Evolutionary conservation across 2,113 vertebrate genomes (phyloP), one percentile per base, ranked within the genome.

Genomic region (Eleginops maclovinus): DNA sequence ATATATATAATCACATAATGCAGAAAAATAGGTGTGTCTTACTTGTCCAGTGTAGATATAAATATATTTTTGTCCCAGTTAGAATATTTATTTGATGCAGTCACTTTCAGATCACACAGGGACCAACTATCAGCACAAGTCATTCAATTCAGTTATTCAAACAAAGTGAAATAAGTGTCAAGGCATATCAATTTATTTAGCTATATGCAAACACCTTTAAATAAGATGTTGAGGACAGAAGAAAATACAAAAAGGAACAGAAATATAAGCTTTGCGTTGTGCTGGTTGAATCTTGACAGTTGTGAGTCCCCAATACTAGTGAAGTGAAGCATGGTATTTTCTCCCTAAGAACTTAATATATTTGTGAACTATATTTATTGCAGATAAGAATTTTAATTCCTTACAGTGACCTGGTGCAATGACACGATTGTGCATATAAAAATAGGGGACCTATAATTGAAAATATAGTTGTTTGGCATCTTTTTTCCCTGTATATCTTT

Each of bases 351-450:
- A 31, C 41, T 26, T 19, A 49, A 36, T 40, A 51, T 16, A 47
- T 40, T 53, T 8, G 10, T 50, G n/a, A 31, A 55, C 21, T 1
- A 22, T 13, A n/a, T 67, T 77, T 36, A 72, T 40, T 67, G 19
- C 1, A 71, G 31, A 67, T 69, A 62, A 63, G 0, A 24, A 16
- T 8, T 65, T 66, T 17, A 22, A 0, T 9, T 9, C 15, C 14
- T 36, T 54, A 36, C 9, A 49, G 9, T 53, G 16, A 60, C 1
- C 56, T 47, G 24, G 24, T 47, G 26, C 72, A 28, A 40, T 11
- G 17, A 36, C 31, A 36, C 8, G 6, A n/a, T 62, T 56, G 59
- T 16, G 1, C n/a, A 46, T 63, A 71, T 71, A 19, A 78, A 70
- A 59, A 62, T 66, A 15, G 55, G 44, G 13, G 15, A 3, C 14